phyloP scores from a whole-genome alignment of 2,888 invertebrate genomes.

The Cataglyphis livida region DNA sequence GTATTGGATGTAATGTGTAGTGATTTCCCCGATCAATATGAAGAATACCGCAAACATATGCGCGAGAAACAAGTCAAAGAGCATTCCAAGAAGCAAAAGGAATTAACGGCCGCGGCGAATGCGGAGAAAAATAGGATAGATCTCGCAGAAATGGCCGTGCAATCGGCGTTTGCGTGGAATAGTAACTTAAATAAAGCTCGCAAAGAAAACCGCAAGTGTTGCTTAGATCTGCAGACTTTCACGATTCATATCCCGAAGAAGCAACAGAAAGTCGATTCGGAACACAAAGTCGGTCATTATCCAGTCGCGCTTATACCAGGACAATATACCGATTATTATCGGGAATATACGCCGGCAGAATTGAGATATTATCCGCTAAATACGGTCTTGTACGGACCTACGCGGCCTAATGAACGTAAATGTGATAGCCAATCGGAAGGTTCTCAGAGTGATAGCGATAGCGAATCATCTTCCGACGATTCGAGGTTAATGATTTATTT shows the following conservation, averaged over 20 bases:
- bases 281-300: constrained; percentile 90
- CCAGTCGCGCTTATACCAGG: constrained; percentile 98
- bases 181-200: constrained; percentile 92
- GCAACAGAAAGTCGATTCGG: constrained; percentile 86
- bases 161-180: constrained; percentile 96
- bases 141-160: constrained; percentile 93
- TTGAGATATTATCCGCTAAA: constrained; percentile 97
- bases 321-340: constrained; percentile 97
- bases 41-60: constrained; percentile 93
- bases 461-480: constrained; percentile 85
- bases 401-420: constrained; percentile 86
- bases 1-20: constrained; percentile 97
- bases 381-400: constrained; percentile 92
- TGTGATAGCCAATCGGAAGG: constrained; percentile 87
- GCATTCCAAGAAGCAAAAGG: constrained; percentile 89
- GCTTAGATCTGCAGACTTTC: constrained; percentile 97
- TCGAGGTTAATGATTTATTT: constrained; percentile 83
- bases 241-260: constrained; percentile 92
- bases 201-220: constrained; percentile 92
- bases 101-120: constrained; percentile 87
- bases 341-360: constrained; percentile 92
- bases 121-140: constrained; percentile 88
- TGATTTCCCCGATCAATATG: constrained; percentile 98
- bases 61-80: constrained; percentile 90
- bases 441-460: constrained; percentile 85